Evolutionary conservation across 2,113 vertebrate genomes (phyloP).

Genomic region (Cebidichthys violaceus): DNA sequence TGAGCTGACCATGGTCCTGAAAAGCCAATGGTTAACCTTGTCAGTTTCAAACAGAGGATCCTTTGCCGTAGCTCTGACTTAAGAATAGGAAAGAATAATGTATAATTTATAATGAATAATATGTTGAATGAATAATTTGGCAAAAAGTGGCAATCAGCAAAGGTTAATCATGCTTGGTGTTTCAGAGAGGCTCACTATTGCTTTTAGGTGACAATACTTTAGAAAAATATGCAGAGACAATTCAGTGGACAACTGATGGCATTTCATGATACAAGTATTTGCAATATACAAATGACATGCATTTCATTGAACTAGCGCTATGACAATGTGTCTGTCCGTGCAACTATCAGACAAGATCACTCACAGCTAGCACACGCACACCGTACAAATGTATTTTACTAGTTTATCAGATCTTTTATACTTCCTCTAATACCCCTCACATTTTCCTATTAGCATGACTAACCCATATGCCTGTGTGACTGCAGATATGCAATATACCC

Average conservation of each 20-base stretch:
- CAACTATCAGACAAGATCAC: not conserved
- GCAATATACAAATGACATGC: not conserved
- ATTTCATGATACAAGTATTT: not conserved
- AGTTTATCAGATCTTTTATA: not conserved
- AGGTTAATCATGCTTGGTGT: slow-evolving; percentile 11
- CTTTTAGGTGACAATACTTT: not conserved
- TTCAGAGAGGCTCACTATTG: not conserved
- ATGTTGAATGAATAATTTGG: not conserved
- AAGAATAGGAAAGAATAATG: not conserved
- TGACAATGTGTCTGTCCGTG: not conserved
- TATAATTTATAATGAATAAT: not conserved
- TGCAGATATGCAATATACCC: not conserved
- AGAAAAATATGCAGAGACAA: not conserved
- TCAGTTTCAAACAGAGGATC: not conserved
- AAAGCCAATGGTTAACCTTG: slow-evolving; percentile 6
- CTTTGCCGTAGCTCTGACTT: not conserved
- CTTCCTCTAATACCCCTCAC: not conserved
- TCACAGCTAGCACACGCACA: not conserved
- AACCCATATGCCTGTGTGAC: not conserved
- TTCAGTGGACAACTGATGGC: not conserved
- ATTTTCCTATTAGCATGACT: not conserved
- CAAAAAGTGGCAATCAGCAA: not conserved
- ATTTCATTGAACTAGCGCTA: not conserved
- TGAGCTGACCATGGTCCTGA: slow-evolving; percentile 73
- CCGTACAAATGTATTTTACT: not conserved